phyloP scores from a whole-genome alignment of 2,113 vertebrate genomes.

The Tetraodon nigroviridis region DNA sequence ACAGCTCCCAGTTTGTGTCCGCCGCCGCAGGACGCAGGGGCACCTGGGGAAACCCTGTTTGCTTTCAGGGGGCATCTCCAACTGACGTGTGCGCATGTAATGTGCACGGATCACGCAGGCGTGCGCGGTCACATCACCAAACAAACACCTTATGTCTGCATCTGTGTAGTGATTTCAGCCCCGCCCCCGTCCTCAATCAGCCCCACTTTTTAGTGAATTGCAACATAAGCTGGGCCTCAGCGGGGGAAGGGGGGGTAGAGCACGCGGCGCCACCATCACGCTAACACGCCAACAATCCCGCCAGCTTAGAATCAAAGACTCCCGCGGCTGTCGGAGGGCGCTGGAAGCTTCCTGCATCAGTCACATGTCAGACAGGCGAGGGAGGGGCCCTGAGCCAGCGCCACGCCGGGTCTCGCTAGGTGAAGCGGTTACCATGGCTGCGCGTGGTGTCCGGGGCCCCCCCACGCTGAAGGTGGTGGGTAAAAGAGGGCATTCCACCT shows the following conservation, averaged over 20 bases:
- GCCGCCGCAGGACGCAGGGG: no score
- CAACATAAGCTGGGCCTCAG: constrained; percentile 33
- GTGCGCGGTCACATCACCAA: constrained; percentile 26
- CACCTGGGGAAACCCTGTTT: no score
- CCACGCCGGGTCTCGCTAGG: background rate
- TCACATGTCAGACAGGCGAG: constrained; percentile 22
- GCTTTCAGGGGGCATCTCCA: no score
- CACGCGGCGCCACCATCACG: no score
- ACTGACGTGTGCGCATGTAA: no score
- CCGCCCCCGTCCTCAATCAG: constrained; percentile 47
- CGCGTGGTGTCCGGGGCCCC: background rate
- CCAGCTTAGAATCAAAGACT: no score
- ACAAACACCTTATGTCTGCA: constrained; percentile 17
- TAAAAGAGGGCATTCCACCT: constrained; percentile 52
- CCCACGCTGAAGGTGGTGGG: constrained; percentile 19
- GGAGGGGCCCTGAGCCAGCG: constrained; percentile 7
- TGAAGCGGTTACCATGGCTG: no score
- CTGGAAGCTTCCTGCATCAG: background rate
- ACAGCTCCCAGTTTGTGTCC: no score
- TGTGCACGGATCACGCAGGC: background rate
- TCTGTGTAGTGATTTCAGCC: constrained; percentile 37
- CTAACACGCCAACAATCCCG: no score
- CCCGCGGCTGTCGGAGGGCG: no score
- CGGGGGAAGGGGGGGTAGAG: background rate
- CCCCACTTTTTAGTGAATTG: constrained; percentile 53